Evolutionary conservation across 1,140 invertebrate genomes (phyloP), one percentile per base, ranked within the genome.

Genomic region (Neodiprion fabricii): DNA sequence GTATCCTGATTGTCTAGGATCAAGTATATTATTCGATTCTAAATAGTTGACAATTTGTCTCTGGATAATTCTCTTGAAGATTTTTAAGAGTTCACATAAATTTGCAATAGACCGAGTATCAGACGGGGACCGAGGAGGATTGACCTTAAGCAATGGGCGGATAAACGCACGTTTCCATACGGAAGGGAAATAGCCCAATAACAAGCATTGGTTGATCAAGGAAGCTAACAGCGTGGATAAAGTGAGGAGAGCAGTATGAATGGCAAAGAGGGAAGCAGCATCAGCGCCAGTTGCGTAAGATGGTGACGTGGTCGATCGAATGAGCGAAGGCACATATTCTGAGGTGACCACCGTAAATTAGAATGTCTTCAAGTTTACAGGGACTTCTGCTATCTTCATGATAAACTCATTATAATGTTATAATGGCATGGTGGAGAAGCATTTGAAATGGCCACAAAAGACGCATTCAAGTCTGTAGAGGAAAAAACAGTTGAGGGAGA

Each of bases 1-100:
- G n/a, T 61, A 61, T n/a, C 53, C 10, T n/a, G 53, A 61, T 61
- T 61, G 53, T n/a, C 53, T 61, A n/a, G 53, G 53, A 61, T 61
- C 53, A 61, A 61, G 10, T 11, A 61, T 61, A 61, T 61, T 61
- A n/a, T 61, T 11, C 10, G 10, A 11, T 61, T 11, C 10, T 61
- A 61, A n/a, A 61, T 11, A 61, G n/a, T 11, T 61, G 10, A n/a
- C 10, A n/a, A 61, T 61, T 61, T 61, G 53, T 11, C 10, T 61
- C 10, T 11, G 53, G 10, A 61, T n/a, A n/a, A 61, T n/a, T 61
- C 53, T 61, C 1, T 61, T n/a, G 53, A 61, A 61, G 53, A 61
- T 61, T 61, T 61, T 61, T 11, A n/a, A 61, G n/a, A 21, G 17
- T 21, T 21, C 17, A 21, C 17, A 21, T 21, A 21, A 21, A 21